phyloP scores from a whole-genome alignment of 2,797 vertebrate genomes.

The Rhinella marina region DNA sequence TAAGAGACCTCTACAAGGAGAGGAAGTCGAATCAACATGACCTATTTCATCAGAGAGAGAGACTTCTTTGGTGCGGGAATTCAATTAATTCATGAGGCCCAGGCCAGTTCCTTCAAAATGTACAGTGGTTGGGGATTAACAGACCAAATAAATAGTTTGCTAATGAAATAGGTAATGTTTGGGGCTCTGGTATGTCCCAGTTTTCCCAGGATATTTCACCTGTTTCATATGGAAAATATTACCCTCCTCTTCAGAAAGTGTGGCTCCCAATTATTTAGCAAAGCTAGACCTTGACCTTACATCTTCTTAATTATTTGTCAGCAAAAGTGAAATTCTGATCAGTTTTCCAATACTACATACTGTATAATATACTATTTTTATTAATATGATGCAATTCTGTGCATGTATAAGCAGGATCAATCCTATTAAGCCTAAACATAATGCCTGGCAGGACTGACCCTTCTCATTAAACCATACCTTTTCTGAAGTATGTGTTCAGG shows the following conservation, averaged over 20 bases:
- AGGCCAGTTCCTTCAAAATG: neutral
- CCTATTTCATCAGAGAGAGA: constrained; percentile 18
- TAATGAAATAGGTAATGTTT: constrained; percentile 17
- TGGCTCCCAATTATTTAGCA: neutral
- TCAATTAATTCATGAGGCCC: constrained; percentile 10
- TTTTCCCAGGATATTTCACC: neutral
- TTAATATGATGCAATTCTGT: too few species aligned
- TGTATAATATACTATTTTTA: too few species aligned
- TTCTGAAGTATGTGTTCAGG: too few species aligned
- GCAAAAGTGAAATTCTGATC: neutral
- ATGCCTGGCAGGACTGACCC: too few species aligned
- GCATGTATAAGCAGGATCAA: too few species aligned
- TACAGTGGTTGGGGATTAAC: constrained; percentile 5
- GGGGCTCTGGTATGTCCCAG: neutral
- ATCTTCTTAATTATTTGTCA: neutral
- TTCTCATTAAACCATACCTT: too few species aligned
- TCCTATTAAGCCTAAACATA: too few species aligned
- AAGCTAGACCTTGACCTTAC: neutral
- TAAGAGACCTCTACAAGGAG: constrained; percentile 12
- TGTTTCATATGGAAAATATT: neutral
- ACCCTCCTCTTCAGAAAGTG: neutral
- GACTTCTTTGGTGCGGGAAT: neutral
- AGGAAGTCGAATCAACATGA: neutral
- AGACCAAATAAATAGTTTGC: constrained; percentile 8
- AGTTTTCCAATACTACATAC: too few species aligned